These are phyloP conservation scores for Trochalopteron elliotii DNA, from an alignment of 2,113 vertebrate genomes.

Conservation along the genomic window DNA sequence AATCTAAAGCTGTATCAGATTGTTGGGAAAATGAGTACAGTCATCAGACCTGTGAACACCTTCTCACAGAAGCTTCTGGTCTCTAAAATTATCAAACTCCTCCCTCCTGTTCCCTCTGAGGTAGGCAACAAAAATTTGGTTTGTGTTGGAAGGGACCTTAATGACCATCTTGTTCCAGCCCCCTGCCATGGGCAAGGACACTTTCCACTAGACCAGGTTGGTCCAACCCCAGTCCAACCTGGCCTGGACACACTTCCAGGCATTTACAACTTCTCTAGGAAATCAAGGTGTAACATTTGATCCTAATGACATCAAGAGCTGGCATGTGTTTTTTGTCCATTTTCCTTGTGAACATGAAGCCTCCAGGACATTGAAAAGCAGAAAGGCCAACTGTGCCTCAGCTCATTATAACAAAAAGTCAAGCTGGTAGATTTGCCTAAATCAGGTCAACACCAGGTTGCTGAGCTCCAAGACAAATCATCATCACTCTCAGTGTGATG, in stretches of 20 bases:
- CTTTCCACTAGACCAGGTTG: not conserved
- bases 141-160: not conserved
- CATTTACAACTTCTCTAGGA: not conserved
- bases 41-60: not conserved
- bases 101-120: not conserved
- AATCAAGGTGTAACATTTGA: not conserved
- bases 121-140: not conserved
- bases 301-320: not conserved
- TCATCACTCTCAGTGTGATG: fast-evolving
- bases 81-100: not conserved
- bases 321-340: not conserved
- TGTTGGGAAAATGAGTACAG: not conserved
- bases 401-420: not conserved
- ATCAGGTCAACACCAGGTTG: not conserved
- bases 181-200: too few species aligned
- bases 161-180: fast-evolving
- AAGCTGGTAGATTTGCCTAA: not conserved
- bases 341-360: not conserved
- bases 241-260: not conserved
- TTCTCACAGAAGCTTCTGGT: not conserved
- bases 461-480: not conserved
- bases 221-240: not conserved
- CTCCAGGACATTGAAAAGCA: not conserved
- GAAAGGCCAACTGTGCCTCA: not conserved
- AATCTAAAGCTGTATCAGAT: not conserved